phyloP scores from a whole-genome alignment of 2,888 invertebrate genomes.

The Laspeyria flexula region DNA sequence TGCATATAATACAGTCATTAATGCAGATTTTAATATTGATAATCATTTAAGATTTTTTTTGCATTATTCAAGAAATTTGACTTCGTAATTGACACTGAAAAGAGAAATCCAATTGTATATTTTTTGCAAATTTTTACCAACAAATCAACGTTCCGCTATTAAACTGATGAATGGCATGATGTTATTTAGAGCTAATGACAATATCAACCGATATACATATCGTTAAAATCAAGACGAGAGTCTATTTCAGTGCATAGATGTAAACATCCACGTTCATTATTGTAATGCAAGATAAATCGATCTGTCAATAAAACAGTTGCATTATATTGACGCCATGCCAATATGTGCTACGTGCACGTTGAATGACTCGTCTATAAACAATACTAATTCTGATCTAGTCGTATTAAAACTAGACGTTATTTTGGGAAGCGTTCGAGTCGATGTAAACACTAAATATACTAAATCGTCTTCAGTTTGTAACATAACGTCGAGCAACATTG shows the following conservation, averaged over 20 bases:
- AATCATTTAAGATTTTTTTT: no score
- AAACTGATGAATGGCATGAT: no score
- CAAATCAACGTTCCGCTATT: no score
- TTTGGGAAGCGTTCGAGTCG: constrained; percentile 12
- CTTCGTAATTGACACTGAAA: no score
- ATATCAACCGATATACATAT: neutral
- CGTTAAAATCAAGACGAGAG: constrained; percentile 5
- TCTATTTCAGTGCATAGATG: constrained; percentile 33
- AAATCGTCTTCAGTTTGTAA: constrained; percentile 4
- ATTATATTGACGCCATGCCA: constrained; percentile 38
- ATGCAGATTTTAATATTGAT: no score
- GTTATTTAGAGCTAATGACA: no score
- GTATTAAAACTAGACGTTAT: constrained; percentile 5
- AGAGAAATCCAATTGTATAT: no score
- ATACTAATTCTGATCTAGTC: constrained; percentile 17
- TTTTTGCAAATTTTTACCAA: no score
- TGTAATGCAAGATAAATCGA: constrained; percentile 31
- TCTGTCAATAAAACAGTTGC: constrained; percentile 27
- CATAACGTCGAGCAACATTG: neutral
- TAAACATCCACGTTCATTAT: constrained; percentile 36
- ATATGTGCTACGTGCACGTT: constrained; percentile 25
- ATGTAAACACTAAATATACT: constrained; percentile 21
- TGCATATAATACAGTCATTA: no score
- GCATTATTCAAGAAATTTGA: no score
- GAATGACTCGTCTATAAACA: constrained; percentile 33